Evolutionary conservation across 1,140 invertebrate species (phyloP).

Genomic region (Meteorus sp.): DNA sequence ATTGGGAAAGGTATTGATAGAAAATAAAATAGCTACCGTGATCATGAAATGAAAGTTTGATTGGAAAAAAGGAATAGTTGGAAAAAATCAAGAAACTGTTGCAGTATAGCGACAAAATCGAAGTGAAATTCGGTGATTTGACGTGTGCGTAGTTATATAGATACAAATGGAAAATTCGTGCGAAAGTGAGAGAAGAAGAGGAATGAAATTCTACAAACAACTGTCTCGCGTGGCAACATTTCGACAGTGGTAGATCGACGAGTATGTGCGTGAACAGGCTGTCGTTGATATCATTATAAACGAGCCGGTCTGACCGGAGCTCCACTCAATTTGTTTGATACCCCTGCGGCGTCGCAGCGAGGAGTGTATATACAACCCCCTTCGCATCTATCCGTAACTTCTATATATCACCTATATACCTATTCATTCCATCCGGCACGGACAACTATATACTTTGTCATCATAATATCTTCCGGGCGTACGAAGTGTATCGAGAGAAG

Average conservation of each 20-base stretch:
- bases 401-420: conserved; percentile 10
- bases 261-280: conserved; percentile 28
- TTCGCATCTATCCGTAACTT: not conserved
- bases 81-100: too few relatives aligned
- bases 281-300: conserved; percentile 45
- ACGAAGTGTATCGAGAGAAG: too few relatives aligned
- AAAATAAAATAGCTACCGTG: too few relatives aligned
- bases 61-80: too few relatives aligned
- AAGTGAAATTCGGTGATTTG: conserved; percentile 11
- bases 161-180: too few relatives aligned
- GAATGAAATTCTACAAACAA: too few relatives aligned
- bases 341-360: conserved; percentile 22
- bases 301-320: conserved; percentile 40
- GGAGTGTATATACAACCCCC: not conserved
- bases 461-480: conserved; percentile 34
- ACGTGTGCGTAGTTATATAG: not conserved
- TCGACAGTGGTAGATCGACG: too few relatives aligned
- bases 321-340: conserved; percentile 47
- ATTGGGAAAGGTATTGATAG: too few relatives aligned
- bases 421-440: conserved; percentile 25
- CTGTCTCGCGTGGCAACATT: too few relatives aligned
- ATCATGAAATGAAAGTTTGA: too few relatives aligned
- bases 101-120: not conserved
- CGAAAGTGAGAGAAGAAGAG: not conserved
- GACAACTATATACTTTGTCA: conserved; percentile 37